A percentile compares a stretch with the other conserved stretches of the same genome.
These are phyloP conservation scores for Zalophus californianus DNA, from an alignment of 2,797 vertebrate species.

Conservation along the genomic window DNA sequence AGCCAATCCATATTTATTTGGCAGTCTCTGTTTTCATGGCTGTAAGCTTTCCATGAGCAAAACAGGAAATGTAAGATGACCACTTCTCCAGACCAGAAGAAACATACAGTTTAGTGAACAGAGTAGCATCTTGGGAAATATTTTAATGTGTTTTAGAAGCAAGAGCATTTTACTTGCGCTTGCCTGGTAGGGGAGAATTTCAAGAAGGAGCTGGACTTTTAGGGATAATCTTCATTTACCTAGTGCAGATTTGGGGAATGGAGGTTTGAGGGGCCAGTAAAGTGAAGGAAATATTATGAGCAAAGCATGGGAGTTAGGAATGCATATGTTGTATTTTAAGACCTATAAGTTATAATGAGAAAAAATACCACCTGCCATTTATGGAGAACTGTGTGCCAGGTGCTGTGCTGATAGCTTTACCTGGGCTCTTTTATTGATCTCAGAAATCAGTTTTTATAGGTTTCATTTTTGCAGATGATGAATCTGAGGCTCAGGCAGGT, in stretches of 20 bases:
- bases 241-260: not conserved
- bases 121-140: not conserved
- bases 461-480: not conserved
- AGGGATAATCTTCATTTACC: conserved; percentile 17
- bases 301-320: not conserved
- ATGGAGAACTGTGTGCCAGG: not conserved
- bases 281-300: not conserved
- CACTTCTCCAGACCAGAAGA: not conserved
- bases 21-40: not conserved
- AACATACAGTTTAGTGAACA: not conserved
- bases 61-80: not conserved
- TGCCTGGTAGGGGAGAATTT: not conserved
- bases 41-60: not conserved
- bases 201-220: not conserved
- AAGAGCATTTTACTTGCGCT: not conserved
- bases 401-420: not conserved
- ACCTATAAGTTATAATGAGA: not conserved
- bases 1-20: not conserved
- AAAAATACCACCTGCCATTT: not conserved
- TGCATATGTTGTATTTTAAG: not conserved
- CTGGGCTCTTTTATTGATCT: not conserved
- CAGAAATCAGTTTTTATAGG: not conserved
- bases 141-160: not conserved
- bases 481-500: not conserved
- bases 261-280: not conserved